Conservation (phyloP, 2,113 vertebrate genomes). For the Misgurnus anguillicaudatus region DNA sequence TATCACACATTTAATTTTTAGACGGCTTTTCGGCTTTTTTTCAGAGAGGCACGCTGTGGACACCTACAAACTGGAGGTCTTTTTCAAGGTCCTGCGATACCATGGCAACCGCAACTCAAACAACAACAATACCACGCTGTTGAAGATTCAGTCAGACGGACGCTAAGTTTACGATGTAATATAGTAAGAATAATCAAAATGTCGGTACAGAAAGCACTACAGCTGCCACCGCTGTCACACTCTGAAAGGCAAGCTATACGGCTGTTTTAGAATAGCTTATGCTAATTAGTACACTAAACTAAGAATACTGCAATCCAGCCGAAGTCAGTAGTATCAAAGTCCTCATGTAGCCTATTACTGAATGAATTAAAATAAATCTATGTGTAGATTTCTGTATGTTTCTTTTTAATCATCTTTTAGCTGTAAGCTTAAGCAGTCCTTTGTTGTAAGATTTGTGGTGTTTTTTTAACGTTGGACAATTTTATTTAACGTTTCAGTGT, state of each 20-base stretch:
- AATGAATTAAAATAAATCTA: too few species aligned
- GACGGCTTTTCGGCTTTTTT: not conserved
- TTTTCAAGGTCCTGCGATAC: conserved; percentile 56
- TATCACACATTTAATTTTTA: not conserved
- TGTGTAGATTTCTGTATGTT: too few species aligned
- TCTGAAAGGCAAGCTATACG: conserved; percentile 50
- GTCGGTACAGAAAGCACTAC: conserved; percentile 53
- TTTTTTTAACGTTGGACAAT: too few species aligned
- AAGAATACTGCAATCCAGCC: not conserved
- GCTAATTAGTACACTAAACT: not conserved
- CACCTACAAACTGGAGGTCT: conserved; percentile 52
- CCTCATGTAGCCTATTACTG: too few species aligned
- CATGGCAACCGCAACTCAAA: conserved; percentile 65
- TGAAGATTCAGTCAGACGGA: not conserved
- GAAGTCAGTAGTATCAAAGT: not conserved
- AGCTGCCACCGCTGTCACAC: conserved; percentile 57
- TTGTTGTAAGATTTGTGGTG: too few species aligned
- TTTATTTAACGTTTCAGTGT: too few species aligned
- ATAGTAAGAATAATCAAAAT: conserved; percentile 44
- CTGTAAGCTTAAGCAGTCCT: too few species aligned
- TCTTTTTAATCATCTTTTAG: too few species aligned
- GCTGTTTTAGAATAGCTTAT: not conserved
- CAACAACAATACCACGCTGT: conserved; percentile 30
- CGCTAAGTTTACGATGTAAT: not conserved
- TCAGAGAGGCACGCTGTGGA: conserved; percentile 52